Evolutionary conservation across 2,888 invertebrate species (phyloP).

Genomic region (Drosophila lutescens): DNA sequence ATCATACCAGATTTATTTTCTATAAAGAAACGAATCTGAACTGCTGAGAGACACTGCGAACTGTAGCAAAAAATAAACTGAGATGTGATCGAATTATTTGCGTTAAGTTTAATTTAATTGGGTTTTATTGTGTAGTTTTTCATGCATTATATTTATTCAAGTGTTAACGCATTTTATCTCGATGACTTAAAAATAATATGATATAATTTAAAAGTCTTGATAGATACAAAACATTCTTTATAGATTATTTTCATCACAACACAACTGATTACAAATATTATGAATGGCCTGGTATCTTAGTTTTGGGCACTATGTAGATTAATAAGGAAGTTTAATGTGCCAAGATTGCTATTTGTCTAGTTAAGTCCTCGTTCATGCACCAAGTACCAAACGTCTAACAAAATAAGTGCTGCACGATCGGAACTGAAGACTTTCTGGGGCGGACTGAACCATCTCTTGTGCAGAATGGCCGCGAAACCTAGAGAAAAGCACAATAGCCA

Average conservation of each 20-base stretch:
- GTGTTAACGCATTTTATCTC: neutral
- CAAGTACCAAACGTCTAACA: too few relatives aligned
- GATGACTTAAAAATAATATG: too few relatives aligned
- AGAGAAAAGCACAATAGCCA: constrained; percentile 21
- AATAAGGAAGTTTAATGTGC: too few relatives aligned
- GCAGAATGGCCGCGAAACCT: constrained; percentile 6
- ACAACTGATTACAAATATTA: too few relatives aligned
- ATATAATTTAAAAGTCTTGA: too few relatives aligned
- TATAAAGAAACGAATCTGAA: constrained; percentile 13
- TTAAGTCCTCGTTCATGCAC: too few relatives aligned
- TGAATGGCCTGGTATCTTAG: too few relatives aligned
- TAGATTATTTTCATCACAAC: too few relatives aligned
- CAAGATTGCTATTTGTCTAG: too few relatives aligned
- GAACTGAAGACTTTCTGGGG: constrained; percentile 2
- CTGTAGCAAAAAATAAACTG: neutral
- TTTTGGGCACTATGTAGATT: too few relatives aligned
- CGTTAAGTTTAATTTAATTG: neutral
- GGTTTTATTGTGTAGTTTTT: neutral
- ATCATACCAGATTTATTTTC: constrained; percentile 1
- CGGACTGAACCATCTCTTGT: constrained; percentile 10
- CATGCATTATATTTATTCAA: neutral
- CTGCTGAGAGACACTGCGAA: neutral
- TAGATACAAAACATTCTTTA: too few relatives aligned
- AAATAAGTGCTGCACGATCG: neutral
- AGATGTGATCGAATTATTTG: neutral